These are phyloP conservation scores for Micromys minutus DNA, from an alignment of 2,113 vertebrate species.

Conservation along the genomic window DNA sequence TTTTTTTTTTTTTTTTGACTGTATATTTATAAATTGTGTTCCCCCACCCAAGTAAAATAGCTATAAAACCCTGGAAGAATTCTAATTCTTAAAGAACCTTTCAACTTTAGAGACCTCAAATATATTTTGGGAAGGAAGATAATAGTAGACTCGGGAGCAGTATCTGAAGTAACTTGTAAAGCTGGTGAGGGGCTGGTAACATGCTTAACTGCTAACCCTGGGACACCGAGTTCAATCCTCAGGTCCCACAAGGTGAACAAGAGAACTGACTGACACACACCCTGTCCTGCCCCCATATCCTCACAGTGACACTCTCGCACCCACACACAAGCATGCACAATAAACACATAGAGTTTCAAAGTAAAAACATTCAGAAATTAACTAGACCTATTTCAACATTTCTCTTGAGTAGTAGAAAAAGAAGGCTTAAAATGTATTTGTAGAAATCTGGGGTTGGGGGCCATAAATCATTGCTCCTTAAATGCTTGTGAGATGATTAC, in stretches of 20 bases:
- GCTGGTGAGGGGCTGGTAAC: not conserved
- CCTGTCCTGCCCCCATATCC: too few relatives aligned
- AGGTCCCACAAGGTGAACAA: not conserved
- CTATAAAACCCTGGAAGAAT: not conserved
- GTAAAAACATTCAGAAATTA: not conserved
- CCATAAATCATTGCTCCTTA: slow-evolving; percentile 3
- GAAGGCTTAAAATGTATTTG: not conserved
- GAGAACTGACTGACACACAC: too few relatives aligned
- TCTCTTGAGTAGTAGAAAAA: not conserved
- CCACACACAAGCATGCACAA: too few relatives aligned
- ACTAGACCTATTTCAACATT: not conserved
- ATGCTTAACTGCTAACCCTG: not conserved
- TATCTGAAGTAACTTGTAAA: too few relatives aligned
- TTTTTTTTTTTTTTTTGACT: slow-evolving; percentile 35
- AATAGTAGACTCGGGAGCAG: not conserved
- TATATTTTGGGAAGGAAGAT: slow-evolving; percentile 17
- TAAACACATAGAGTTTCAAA: not conserved
- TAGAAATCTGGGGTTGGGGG: not conserved
- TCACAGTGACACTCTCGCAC: not conserved
- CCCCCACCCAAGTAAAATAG: not conserved
- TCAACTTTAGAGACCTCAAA: slow-evolving; percentile 5
- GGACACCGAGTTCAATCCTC: not conserved
- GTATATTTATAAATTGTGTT: slow-evolving; percentile 15
- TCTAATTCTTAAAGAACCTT: not conserved
- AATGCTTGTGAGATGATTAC: slow-evolving; percentile 25